Evolutionary conservation across 2,888 invertebrate species (phyloP), one percentile per base, ranked within the genome.

Genomic region (Chaetogeoica ovagalla): DNA sequence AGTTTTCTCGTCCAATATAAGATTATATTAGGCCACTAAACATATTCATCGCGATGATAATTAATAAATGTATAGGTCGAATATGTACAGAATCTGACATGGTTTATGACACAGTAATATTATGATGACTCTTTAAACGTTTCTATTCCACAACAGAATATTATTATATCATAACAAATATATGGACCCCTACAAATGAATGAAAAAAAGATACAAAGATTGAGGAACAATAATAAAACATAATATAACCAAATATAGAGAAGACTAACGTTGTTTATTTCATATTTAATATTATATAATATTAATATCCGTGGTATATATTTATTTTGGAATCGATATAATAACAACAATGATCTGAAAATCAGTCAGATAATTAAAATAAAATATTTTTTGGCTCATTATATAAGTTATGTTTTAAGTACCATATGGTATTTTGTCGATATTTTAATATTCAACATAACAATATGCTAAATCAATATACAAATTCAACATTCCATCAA

Each of bases 261-360:
- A n/a, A 73, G 52, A 37, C 23, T 17, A 21, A 69, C 63, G 19
- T 73, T 52, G 37, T 73, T 63, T 73, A 73, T 73, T 74, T 74
- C 37, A 39, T 65, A 65, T 23, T 21, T 23, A 17, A 39, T 70
- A 48, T n/a, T 39, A 62, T 63, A 74, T 39, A n/a, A 37, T 69
- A 37, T 48, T 48, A 48, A 11, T 70, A 71, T 59, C 9, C 9
- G 17, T 43, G 4, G 9, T 48, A 39, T 52, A 70, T 65, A 74
- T 57, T 65, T 57, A 66, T 74, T 65, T 74, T 65, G 37, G 21
- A 57, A 66, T 65, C 65, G 39, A 66, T 6, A 66, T 6, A 19
- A 23, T 75, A 75, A 75, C 43, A 75, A 75, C 57, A 75, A 66
- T 19, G 57, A 30, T 66, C 19, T 65, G 39, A 55, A 55, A 37